Percentiles rank a stretch among this genome's conserved stretches.
Conservation (phyloP, 2,113 vertebrate species). For the Poeciliopsis occidentalis region DNA sequence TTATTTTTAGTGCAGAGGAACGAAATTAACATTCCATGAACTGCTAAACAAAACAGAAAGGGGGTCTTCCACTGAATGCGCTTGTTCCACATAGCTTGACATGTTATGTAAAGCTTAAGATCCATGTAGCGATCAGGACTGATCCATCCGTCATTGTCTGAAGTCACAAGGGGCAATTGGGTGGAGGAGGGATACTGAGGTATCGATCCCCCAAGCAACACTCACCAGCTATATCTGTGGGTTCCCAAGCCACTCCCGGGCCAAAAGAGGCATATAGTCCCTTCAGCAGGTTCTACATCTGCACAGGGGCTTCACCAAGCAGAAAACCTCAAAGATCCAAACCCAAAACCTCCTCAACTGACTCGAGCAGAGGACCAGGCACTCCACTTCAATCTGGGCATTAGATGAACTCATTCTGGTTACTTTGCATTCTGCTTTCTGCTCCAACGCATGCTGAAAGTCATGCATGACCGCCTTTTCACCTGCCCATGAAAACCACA, state of each 20-base stretch:
- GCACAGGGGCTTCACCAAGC: too few species aligned
- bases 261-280: background rate
- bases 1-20: slow-evolving; percentile 61
- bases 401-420: background rate
- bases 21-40: slow-evolving; percentile 66
- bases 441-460: background rate
- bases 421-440: background rate
- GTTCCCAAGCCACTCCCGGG: too few species aligned
- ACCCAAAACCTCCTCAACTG: background rate
- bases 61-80: slow-evolving; percentile 1
- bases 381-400: background rate
- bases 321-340: background rate
- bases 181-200: background rate
- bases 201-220: background rate
- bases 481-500: too few species aligned
- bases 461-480: background rate
- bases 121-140: background rate
- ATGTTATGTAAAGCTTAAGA: slow-evolving; percentile 3
- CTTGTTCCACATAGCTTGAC: background rate
- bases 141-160: background rate
- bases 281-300: background rate
- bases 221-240: background rate
- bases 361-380: background rate
- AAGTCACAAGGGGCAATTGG: background rate
- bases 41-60: slow-evolving; percentile 42